Conservation (phyloP, 2,888 invertebrate species). For the Macaria notata region DNA sequence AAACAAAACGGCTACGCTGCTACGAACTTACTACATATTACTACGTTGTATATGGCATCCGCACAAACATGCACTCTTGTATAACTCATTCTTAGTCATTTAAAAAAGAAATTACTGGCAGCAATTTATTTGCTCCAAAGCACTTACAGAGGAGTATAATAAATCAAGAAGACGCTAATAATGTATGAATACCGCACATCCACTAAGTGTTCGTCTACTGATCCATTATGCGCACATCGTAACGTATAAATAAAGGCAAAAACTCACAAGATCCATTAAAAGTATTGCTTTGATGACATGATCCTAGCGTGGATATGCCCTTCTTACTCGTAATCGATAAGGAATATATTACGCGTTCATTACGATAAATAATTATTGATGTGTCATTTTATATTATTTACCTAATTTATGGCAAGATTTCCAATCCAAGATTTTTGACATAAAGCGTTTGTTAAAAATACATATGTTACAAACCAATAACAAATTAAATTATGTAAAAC, state of each 20-base stretch:
- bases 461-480: too few relatives aligned
- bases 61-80: too few relatives aligned
- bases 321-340: background rate
- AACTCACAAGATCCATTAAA: conserved; percentile 80
- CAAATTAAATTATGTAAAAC: too few relatives aligned
- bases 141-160: conserved; percentile 8
- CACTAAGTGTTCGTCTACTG: conserved; percentile 69
- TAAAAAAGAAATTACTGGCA: background rate
- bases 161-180: conserved; percentile 22
- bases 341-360: too few relatives aligned
- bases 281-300: conserved; percentile 67
- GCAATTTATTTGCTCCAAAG: conserved; percentile 6
- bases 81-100: too few relatives aligned
- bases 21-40: background rate
- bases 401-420: too few relatives aligned
- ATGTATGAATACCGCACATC: conserved; percentile 55
- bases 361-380: too few relatives aligned
- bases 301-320: conserved; percentile 51
- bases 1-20: conserved; percentile 1
- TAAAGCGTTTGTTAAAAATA: too few relatives aligned
- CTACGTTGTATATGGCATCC: too few relatives aligned
- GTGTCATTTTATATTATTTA: too few relatives aligned
- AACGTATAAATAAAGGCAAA: conserved; percentile 79
- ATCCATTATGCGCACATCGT: conserved; percentile 79
- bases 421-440: too few relatives aligned